Evolutionary conservation across 2,888 invertebrate species (phyloP).

Genomic region (Leucophenga montana): DNA sequence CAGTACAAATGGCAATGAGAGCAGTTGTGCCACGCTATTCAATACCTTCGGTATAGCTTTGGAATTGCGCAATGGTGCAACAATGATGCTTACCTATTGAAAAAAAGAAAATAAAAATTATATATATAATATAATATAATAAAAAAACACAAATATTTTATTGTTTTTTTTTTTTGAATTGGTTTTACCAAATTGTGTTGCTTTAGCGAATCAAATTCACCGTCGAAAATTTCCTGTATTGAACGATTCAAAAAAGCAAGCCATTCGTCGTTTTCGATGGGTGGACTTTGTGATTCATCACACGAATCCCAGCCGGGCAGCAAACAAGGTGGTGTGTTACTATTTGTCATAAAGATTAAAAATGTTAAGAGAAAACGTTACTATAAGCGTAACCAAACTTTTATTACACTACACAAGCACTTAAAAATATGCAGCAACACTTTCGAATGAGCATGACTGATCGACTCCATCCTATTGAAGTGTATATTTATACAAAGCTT

Average conservation of each 20-base stretch:
- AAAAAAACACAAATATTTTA: too few relatives aligned
- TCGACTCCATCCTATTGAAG: too few relatives aligned
- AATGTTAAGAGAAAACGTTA: background rate
- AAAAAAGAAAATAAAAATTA: background rate
- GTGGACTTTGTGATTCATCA: slow-evolving; percentile 76
- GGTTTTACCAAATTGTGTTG: slow-evolving; percentile 79
- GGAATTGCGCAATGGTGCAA: slow-evolving; percentile 79
- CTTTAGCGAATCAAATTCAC: slow-evolving; percentile 83
- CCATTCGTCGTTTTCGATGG: slow-evolving; percentile 91
- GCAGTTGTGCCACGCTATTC: slow-evolving; percentile 78
- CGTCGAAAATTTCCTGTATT: slow-evolving; percentile 87
- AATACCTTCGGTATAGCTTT: slow-evolving; percentile 78
- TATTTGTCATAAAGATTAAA: slow-evolving; percentile 30
- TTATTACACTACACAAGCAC: background rate
- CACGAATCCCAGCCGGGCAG: slow-evolving; percentile 73
- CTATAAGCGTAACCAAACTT: background rate
- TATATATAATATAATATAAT: too few relatives aligned
- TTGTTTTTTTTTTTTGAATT: background rate
- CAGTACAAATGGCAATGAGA: slow-evolving; percentile 79
- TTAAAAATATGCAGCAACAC: too few relatives aligned
- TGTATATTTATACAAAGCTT: too few relatives aligned
- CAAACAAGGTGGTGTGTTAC: slow-evolving; percentile 70
- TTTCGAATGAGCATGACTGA: too few relatives aligned
- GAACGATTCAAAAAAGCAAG: slow-evolving; percentile 86
- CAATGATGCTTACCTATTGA: slow-evolving; percentile 75